These are phyloP conservation scores for Ceriagrion tenellum DNA, from an alignment of 2,888 invertebrate species.

Conservation along the genomic window DNA sequence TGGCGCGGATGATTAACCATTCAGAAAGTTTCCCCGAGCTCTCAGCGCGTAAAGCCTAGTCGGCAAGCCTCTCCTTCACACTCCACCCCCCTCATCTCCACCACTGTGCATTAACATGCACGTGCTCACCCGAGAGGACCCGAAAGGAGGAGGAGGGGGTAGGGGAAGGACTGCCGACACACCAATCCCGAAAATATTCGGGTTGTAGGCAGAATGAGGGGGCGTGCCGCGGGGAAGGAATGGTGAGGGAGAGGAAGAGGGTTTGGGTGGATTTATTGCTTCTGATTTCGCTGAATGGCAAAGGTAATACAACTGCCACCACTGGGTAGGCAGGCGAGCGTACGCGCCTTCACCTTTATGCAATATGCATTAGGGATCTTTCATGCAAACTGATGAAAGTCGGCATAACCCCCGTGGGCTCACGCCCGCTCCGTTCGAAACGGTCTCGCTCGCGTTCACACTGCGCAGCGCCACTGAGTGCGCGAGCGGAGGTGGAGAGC, in stretches of 20 bases:
- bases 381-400: conserved; percentile 15
- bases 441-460: not conserved
- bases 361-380: conserved; percentile 32
- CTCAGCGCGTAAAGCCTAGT: not conserved
- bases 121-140: conserved; percentile 9
- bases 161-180: not conserved
- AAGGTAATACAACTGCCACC: conserved; percentile 30
- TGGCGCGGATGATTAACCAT: conserved; percentile 28
- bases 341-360: not conserved
- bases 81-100: not conserved
- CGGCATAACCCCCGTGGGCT: not conserved
- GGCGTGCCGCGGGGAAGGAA: not conserved
- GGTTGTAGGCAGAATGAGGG: not conserved
- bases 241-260: not conserved
- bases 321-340: not conserved
- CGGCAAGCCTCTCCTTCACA: not conserved
- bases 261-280: conserved; percentile 1
- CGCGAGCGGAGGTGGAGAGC: not conserved
- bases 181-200: conserved; percentile 20
- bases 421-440: not conserved
- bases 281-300: conserved; percentile 12
- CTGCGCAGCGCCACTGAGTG: not conserved
- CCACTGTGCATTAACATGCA: conserved; percentile 16
- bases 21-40: conserved; percentile 24
- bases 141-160: too few relatives aligned